These are phyloP conservation scores for Fissipunctia ypsillon DNA, from an alignment of 2,888 invertebrate species.

Conservation along the genomic window DNA sequence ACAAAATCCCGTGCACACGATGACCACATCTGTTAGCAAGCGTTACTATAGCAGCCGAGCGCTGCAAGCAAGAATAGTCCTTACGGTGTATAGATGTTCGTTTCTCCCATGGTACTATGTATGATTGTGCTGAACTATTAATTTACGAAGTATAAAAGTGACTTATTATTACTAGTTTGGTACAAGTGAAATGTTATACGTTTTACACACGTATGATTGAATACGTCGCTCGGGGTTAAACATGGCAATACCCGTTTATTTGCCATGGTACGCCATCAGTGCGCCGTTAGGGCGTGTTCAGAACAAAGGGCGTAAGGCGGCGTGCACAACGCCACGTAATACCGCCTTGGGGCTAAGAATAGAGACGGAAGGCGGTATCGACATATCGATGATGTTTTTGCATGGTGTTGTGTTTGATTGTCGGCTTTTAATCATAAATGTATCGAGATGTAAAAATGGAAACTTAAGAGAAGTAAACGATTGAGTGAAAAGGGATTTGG, in stretches of 20 bases:
- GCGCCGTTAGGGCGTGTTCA: constrained; percentile 63
- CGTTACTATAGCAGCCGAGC: too few relatives aligned
- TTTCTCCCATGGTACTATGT: too few relatives aligned
- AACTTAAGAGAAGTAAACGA: not conserved
- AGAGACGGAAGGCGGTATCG: constrained; percentile 54
- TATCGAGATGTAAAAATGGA: not conserved
- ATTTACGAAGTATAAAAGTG: too few relatives aligned
- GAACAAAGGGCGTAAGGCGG: constrained; percentile 77
- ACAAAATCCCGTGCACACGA: too few relatives aligned
- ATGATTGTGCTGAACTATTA: too few relatives aligned
- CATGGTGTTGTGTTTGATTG: not conserved
- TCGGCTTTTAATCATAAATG: not conserved
- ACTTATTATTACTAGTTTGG: too few relatives aligned
- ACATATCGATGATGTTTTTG: constrained; percentile 16
- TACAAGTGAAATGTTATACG: too few relatives aligned
- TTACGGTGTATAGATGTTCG: too few relatives aligned
- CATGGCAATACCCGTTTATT: constrained; percentile 60
- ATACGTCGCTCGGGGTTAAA: constrained; percentile 44
- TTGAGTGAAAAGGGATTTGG: not conserved
- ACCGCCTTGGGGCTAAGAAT: constrained; percentile 69
- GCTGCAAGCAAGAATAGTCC: too few relatives aligned
- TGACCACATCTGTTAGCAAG: too few relatives aligned
- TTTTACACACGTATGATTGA: constrained; percentile 32
- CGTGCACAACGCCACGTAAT: constrained; percentile 67
- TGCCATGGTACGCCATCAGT: constrained; percentile 50